phyloP scores from a whole-genome alignment of 2,113 vertebrate genomes.

The Orthonyx spaldingii region DNA sequence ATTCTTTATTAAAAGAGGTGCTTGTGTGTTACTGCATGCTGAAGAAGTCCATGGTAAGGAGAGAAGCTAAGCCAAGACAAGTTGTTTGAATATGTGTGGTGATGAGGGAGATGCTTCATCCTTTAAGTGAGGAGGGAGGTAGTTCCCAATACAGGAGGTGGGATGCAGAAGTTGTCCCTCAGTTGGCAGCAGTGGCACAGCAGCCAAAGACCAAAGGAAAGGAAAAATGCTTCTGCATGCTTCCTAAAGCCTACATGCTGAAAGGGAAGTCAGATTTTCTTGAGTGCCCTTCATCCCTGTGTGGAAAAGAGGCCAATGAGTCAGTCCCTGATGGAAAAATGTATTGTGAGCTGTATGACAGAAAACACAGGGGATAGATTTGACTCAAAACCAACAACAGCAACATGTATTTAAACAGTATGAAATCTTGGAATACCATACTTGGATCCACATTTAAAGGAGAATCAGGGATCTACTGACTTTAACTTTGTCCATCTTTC shows the following conservation, averaged over 20 bases:
- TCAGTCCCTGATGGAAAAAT: not conserved
- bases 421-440: slow-evolving; percentile 36
- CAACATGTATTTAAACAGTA: not conserved
- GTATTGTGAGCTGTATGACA: not conserved
- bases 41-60: not conserved
- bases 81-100: not conserved
- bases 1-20: not conserved
- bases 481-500: slow-evolving; percentile 48
- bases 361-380: not conserved
- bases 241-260: not conserved
- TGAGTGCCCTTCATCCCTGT: not conserved
- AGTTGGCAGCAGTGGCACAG: not conserved
- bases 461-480: slow-evolving; percentile 15
- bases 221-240: not conserved
- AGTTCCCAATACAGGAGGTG: fast-evolving
- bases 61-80: not conserved
- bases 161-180: not conserved
- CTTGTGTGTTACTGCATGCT: not conserved
- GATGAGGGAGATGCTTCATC: not conserved
- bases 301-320: not conserved
- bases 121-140: not conserved
- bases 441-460: slow-evolving; percentile 15
- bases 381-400: slow-evolving; percentile 28
- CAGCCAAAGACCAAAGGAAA: not conserved
- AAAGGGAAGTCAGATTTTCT: not conserved